Evolutionary conservation across 2,797 vertebrate genomes (phyloP).

Genomic region (Peromyscus nudipes): DNA sequence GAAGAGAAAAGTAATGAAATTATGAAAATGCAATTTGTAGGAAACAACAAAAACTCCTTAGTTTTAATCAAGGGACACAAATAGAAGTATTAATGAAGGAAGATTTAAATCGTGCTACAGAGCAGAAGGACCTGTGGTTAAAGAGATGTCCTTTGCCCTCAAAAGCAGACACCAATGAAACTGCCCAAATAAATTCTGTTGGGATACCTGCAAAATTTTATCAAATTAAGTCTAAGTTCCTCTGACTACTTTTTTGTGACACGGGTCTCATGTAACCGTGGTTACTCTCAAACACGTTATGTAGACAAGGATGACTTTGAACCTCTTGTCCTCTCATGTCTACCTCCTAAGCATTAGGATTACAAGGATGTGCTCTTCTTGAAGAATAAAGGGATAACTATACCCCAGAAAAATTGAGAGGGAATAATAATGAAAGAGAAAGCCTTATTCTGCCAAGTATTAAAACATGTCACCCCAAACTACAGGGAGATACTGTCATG

Average conservation of each 20-base stretch:
- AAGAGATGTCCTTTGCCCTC: neutral
- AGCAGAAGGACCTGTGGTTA: neutral
- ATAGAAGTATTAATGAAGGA: constrained; percentile 11
- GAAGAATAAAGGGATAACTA: neutral
- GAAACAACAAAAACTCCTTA: neutral
- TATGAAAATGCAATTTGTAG: constrained; percentile 55
- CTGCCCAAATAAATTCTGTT: neutral
- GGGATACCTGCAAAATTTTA: constrained; percentile 29
- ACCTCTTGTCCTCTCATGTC: neutral
- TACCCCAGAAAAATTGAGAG: neutral
- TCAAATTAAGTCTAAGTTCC: constrained; percentile 20
- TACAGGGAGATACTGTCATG: neutral
- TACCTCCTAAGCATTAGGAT: neutral
- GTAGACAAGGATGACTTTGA: neutral
- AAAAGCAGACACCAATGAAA: neutral
- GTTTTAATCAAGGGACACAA: constrained; percentile 25
- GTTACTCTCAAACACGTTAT: neutral
- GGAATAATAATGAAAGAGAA: constrained; percentile 46
- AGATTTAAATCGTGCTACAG: neutral
- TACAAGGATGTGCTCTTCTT: neutral
- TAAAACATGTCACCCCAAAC: constrained; percentile 1
- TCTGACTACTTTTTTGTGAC: neutral
- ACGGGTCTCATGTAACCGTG: neutral
- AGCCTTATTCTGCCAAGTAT: neutral
- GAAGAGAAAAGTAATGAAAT: constrained; percentile 35